phyloP scores from a whole-genome alignment of 2,888 invertebrate genomes.

The Xestoiulus laeticollis region DNA sequence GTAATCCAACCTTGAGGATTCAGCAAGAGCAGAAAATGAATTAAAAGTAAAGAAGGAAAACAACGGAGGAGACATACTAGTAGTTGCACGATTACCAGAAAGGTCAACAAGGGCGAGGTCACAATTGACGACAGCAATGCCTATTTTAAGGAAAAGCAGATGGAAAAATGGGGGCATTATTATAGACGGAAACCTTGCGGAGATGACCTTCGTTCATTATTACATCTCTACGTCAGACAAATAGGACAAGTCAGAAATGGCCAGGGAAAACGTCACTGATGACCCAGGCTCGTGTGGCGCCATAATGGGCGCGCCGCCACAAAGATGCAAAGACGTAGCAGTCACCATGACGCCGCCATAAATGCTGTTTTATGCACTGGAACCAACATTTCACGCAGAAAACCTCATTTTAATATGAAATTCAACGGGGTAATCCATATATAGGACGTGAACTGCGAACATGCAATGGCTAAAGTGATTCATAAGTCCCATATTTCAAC shows the following conservation, averaged over 20 bases:
- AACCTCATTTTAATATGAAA: background rate
- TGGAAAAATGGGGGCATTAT: background rate
- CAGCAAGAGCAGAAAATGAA: background rate
- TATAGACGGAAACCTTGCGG: background rate
- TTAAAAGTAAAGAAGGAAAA: background rate
- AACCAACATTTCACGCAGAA: background rate
- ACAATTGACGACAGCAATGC: background rate
- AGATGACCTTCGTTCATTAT: background rate
- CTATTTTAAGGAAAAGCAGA: background rate
- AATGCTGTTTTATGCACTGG: background rate
- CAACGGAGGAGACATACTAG: background rate
- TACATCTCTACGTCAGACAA: background rate
- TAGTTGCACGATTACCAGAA: background rate
- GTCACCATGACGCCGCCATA: background rate
- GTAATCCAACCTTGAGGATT: background rate
- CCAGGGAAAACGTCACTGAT: background rate
- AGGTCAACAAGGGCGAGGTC: background rate
- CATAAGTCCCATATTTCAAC: no score
- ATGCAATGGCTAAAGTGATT: no score
- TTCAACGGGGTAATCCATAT: background rate
- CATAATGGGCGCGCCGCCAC: background rate
- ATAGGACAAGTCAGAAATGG: background rate
- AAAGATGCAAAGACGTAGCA: background rate
- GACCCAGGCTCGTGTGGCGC: background rate
- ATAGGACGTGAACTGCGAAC: no score